Percentiles rank a stretch among this genome's conserved stretches.
phyloP scores from a whole-genome alignment of 2,888 invertebrate genomes.

The Polia nebulosa region DNA sequence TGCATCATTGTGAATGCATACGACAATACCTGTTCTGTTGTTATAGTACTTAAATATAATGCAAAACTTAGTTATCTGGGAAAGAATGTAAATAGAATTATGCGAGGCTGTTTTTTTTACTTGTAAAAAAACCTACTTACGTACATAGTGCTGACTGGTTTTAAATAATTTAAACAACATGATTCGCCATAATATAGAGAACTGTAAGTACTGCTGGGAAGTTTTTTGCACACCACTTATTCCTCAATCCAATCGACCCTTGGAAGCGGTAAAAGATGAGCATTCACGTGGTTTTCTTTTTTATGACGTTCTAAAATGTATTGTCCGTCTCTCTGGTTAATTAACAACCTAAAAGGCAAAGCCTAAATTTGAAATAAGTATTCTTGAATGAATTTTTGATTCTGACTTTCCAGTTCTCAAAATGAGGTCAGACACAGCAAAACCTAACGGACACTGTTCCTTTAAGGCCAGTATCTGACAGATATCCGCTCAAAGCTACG shows the following conservation, averaged over 20 bases:
- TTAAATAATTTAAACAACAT: background rate
- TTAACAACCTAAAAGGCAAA: background rate
- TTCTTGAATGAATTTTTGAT: background rate
- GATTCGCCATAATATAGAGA: background rate
- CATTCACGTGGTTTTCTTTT: background rate
- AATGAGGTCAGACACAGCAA: conserved; percentile 15
- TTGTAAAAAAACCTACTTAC: too few species aligned
- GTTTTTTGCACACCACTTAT: too few species aligned
- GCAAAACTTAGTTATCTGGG: background rate
- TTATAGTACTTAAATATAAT: conserved; percentile 37
- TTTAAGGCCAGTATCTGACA: conserved; percentile 34
- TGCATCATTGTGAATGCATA: conserved; percentile 37
- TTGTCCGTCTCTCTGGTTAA: background rate
- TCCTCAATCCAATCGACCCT: background rate
- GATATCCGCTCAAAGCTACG: conserved; percentile 34
- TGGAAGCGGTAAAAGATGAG: background rate
- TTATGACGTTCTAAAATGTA: background rate
- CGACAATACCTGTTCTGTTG: conserved; percentile 9
- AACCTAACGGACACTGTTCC: conserved; percentile 28
- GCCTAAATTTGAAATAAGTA: background rate
- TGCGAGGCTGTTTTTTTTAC: background rate
- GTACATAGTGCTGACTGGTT: too few species aligned
- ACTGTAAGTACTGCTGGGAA: too few species aligned
- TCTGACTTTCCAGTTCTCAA: conserved; percentile 1
- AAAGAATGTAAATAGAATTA: conserved; percentile 23